Evolutionary conservation across 2,888 invertebrate species (phyloP).

Genomic region (Diarsia dahlii): DNA sequence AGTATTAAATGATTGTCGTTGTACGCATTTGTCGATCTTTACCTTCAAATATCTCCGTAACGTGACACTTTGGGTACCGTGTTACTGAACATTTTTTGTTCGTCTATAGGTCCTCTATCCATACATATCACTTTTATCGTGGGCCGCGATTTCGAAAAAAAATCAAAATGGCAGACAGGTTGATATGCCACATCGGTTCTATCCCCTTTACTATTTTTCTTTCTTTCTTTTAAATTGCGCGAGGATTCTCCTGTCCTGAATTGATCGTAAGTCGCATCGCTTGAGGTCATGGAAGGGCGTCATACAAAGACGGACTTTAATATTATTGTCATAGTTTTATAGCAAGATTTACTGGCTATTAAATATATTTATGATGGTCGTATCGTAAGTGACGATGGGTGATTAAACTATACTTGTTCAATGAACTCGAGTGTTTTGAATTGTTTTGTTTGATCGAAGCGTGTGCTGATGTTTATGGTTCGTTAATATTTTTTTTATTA

Average conservation of each 20-base stretch:
- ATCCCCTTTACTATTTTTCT: too few relatives aligned
- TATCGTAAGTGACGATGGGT: constrained; percentile 41
- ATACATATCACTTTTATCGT: too few relatives aligned
- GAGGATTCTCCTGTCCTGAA: not conserved
- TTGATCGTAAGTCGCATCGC: not conserved
- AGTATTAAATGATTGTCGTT: too few relatives aligned
- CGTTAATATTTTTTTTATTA: not conserved
- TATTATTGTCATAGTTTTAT: constrained; percentile 71
- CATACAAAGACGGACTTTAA: constrained; percentile 33
- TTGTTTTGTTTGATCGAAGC: not conserved
- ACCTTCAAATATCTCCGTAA: too few relatives aligned
- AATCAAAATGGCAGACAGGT: too few relatives aligned
- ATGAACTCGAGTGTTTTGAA: constrained; percentile 15
- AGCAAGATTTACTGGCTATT: constrained; percentile 63
- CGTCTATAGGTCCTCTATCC: too few relatives aligned
- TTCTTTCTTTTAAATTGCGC: not conserved
- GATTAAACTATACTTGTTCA: constrained; percentile 24
- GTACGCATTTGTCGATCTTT: too few relatives aligned
- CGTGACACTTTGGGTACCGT: too few relatives aligned
- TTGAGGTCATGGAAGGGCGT: not conserved
- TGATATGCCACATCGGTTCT: too few relatives aligned
- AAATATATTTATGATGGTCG: constrained; percentile 59
- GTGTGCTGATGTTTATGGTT: not conserved
- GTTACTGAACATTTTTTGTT: too few relatives aligned
- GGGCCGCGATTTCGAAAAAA: too few relatives aligned